Conservation (phyloP, 2,797 vertebrate genomes). For the Perodicticus potto region DNA sequence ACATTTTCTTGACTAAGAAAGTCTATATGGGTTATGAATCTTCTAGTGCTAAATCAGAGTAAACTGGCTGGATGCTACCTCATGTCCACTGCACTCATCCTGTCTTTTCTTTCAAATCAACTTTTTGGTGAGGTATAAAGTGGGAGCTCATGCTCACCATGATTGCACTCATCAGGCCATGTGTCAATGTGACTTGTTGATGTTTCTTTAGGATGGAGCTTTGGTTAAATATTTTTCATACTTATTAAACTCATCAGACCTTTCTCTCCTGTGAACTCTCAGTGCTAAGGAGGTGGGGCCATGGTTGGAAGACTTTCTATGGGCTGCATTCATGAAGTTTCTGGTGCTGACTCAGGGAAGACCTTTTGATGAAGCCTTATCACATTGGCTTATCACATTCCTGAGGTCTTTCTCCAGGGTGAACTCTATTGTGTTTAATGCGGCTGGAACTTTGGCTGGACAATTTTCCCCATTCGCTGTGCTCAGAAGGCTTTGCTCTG, state of each 20-base stretch:
- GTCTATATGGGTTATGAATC: background rate
- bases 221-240: constrained; percentile 52
- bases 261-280: constrained; percentile 71
- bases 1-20: background rate
- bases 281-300: too few relatives aligned
- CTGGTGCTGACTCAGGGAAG: constrained; percentile 30
- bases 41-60: constrained; percentile 37
- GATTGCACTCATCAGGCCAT: background rate
- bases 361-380: background rate
- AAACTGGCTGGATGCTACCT: constrained; percentile 22
- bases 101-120: constrained; percentile 8
- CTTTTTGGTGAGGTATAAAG: constrained; percentile 22
- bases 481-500: constrained; percentile 19
- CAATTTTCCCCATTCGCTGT: background rate
- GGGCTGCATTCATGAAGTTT: background rate
- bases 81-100: constrained; percentile 28
- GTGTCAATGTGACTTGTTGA: constrained; percentile 10
- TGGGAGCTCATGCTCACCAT: constrained; percentile 18
- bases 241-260: constrained; percentile 14
- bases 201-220: constrained; percentile 46
- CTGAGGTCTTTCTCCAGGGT: constrained; percentile 26
- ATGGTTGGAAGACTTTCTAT: too few relatives aligned
- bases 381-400: constrained; percentile 14
- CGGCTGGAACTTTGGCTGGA: constrained; percentile 46
- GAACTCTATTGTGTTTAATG: background rate